Percentiles rank a stretch among this genome's conserved stretches.
Conservation (phyloP, 2,113 vertebrate species). For the Spea bombifrons region DNA sequence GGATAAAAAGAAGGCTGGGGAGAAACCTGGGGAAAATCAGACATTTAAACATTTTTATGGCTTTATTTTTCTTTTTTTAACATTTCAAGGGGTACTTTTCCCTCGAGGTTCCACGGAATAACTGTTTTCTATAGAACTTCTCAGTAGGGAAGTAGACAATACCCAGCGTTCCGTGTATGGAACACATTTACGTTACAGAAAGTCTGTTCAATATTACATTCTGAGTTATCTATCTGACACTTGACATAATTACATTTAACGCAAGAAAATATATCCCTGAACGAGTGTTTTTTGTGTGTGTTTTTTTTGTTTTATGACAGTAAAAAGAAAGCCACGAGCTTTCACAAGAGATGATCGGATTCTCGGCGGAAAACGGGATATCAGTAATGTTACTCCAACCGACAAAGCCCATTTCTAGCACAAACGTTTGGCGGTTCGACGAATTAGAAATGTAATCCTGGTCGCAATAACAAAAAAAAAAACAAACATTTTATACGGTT, state of each 20-base stretch:
- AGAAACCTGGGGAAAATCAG: too few relatives aligned
- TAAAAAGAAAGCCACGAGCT: neutral
- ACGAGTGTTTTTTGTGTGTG: neutral
- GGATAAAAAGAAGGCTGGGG: too few relatives aligned
- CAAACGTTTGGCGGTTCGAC: neutral
- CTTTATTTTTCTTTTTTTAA: too few relatives aligned
- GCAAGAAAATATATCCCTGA: slow-evolving; percentile 14
- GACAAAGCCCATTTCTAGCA: neutral
- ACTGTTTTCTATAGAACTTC: too few relatives aligned
- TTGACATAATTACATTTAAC: slow-evolving; percentile 26
- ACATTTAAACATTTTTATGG: too few relatives aligned
- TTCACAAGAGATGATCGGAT: neutral
- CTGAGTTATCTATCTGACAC: slow-evolving; percentile 16
- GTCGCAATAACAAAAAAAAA: neutral
- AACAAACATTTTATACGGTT: neutral
- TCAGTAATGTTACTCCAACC: neutral
- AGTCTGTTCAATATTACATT: slow-evolving; percentile 27
- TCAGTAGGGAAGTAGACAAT: neutral
- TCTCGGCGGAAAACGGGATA: neutral
- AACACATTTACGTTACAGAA: neutral
- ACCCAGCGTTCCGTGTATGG: neutral
- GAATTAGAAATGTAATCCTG: neutral
- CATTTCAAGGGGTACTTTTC: too few relatives aligned
- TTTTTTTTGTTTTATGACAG: neutral
- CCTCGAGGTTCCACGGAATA: too few relatives aligned